A percentile compares a stretch with the other conserved stretches of the same genome.
phyloP scores from a whole-genome alignment of 37 sponge, comb jelly and placozoan genomes.

The Crambe crambe region DNA sequence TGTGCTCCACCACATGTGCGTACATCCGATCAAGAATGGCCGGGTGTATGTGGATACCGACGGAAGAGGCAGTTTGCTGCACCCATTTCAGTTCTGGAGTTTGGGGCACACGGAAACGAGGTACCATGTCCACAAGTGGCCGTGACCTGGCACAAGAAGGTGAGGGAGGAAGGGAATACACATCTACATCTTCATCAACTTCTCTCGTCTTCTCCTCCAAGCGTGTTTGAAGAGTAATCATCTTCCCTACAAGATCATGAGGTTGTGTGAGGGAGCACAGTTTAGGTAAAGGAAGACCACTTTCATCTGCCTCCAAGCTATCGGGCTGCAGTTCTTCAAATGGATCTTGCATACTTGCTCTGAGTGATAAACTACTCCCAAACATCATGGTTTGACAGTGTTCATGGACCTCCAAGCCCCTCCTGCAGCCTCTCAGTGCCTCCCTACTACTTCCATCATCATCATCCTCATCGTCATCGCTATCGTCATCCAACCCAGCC shows the following conservation, averaged over 20 bases:
- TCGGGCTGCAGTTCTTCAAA: slow-evolving; percentile 3
- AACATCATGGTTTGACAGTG: slow-evolving; percentile 2
- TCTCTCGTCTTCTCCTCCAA: neutral
- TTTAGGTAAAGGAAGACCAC: neutral
- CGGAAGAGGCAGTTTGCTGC: slow-evolving; percentile 31
- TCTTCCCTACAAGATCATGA: neutral
- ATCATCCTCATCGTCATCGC: neutral
- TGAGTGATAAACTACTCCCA: neutral
- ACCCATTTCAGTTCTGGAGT: slow-evolving; percentile 68
- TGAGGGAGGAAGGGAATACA: neutral
- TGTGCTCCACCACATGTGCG: slow-evolving; percentile 73
- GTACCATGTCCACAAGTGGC: neutral
- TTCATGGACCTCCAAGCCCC: slow-evolving; percentile 8
- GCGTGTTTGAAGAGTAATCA: neutral
- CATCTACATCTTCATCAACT: slow-evolving; percentile 17
- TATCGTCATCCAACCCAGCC: neutral
- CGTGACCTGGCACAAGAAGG: neutral
- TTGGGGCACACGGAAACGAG: slow-evolving; percentile 41
- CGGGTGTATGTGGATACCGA: slow-evolving; percentile 54
- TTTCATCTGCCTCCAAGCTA: neutral
- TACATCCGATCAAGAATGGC: slow-evolving; percentile 54
- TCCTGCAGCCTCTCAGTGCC: neutral
- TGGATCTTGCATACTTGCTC: neutral
- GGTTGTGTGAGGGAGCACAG: slow-evolving; percentile 19
- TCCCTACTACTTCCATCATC: neutral